These are phyloP conservation scores for Pheosia gnoma DNA, from an alignment of 2,888 invertebrate species.

Conservation along the genomic window DNA sequence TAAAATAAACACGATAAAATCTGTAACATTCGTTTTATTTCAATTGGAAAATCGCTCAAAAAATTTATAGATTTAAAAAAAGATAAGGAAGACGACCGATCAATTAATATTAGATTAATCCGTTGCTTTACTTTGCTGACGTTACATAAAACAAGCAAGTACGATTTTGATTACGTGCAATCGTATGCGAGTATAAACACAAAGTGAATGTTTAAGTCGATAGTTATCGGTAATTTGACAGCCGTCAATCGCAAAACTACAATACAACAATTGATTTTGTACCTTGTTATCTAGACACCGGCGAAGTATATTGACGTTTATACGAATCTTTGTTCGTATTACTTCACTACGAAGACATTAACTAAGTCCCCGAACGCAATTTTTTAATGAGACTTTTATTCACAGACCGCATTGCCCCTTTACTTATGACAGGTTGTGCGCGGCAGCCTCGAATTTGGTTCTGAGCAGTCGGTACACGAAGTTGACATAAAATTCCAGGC, in stretches of 20 bases:
- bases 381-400: too few relatives aligned
- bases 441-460: too few relatives aligned
- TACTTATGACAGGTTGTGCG: too few relatives aligned
- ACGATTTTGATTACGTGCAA: conserved; percentile 32
- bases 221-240: conserved; percentile 49
- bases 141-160: conserved; percentile 11
- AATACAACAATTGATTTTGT: conserved; percentile 41
- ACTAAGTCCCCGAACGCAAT: too few relatives aligned
- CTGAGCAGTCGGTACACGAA: too few relatives aligned
- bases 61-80: too few relatives aligned
- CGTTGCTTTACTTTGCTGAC: not conserved
- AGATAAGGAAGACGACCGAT: too few relatives aligned
- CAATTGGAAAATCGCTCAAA: too few relatives aligned
- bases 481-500: too few relatives aligned
- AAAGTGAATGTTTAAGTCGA: conserved; percentile 40
- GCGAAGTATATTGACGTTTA: conserved; percentile 11
- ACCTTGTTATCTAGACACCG: conserved; percentile 33
- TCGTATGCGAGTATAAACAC: conserved; percentile 14
- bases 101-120: not conserved
- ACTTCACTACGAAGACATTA: not conserved
- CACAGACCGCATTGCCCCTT: too few relatives aligned
- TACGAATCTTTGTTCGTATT: conserved; percentile 4
- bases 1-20: too few relatives aligned
- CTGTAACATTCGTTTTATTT: too few relatives aligned
- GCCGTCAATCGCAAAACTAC: conserved; percentile 47